phyloP scores from a whole-genome alignment of 1,140 invertebrate genomes.

The Pseudachorutes palmiensis region DNA sequence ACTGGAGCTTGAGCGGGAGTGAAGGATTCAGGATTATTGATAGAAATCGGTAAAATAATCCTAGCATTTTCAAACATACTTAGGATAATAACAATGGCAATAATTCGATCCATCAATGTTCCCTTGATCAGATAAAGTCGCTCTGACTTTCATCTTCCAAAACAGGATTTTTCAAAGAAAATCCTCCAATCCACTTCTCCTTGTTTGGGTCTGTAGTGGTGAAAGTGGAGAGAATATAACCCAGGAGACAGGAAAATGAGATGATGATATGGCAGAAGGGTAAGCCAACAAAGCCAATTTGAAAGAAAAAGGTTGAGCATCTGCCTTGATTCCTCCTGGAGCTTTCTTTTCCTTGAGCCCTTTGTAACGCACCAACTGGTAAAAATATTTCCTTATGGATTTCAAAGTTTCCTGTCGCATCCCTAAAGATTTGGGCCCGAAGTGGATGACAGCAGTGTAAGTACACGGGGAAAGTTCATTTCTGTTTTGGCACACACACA shows the following conservation, averaged over 20 bases:
- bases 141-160: not conserved
- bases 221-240: not conserved
- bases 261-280: slow-evolving; percentile 1
- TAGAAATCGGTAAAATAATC: slow-evolving; percentile 2
- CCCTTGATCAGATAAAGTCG: not conserved
- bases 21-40: not conserved
- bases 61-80: not conserved
- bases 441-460: not conserved
- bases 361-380: too few relatives aligned
- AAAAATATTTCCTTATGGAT: too few relatives aligned
- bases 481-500: not conserved
- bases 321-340: not conserved
- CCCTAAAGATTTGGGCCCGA: not conserved
- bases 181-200: not conserved
- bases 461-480: too few relatives aligned
- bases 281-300: slow-evolving; percentile 6
- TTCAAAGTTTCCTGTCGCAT: not conserved
- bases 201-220: not conserved
- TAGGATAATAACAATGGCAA: slow-evolving; percentile 11
- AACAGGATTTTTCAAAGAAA: not conserved
- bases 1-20: too few relatives aligned
- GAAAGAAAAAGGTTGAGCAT: slow-evolving; percentile 3
- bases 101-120: slow-evolving; percentile 10
- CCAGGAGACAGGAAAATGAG: not conserved
- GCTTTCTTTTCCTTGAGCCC: not conserved